Base-by-base conservation (phyloP, 2,113 vertebrate species). In the Nothocercus nigrocapillus region DNA sequence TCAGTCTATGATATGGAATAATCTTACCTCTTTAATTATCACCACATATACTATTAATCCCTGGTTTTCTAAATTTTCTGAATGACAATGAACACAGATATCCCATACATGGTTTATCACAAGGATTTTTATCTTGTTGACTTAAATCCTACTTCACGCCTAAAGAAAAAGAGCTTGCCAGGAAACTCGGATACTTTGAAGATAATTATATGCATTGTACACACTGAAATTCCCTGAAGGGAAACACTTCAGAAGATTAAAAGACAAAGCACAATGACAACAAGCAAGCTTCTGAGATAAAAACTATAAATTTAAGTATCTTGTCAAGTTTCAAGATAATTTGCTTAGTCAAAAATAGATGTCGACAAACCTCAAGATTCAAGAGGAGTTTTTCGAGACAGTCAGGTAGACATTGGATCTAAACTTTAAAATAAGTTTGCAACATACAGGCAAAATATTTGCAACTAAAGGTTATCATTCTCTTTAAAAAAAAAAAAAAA, bases 291-390 rank as follows among this genome's bases (percentile, higher is more conserved):
- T 86, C 76, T 9, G 5, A 94, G 89, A 94, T 89, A 93, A 88
- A 72, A 62, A n/a, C 69, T 86, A 90, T 77, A 94, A 92, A 86
- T 94, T 90, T 70, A 81, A 38, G 34, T 17, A 38, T 82, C 83
- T 82, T 86, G 69, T 89, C 89, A 90, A 86, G 80, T 83, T 42
- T 66, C 20, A 40, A 67, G 64, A 59, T 74, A 95, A 84, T 5
- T 17, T 27, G 36, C 16, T 82, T 16, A 38, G 25, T 53, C 5
- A 5, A 78, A 88, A 94, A 59, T 0, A 34, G 16, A 82, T 68
- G 68, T 13, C 73, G 44, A 69, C 27, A 88, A 88, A 56, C 13
- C 25, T 69, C 75, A 82, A 80, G 82, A 85, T 30, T 91, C 44
- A 88, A 85, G 40, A 6, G 16, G 16, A 62, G 77, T 68, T 93